Conservation (phyloP, 2,797 vertebrate species). For the Stomatorhinus walkeri region DNA sequence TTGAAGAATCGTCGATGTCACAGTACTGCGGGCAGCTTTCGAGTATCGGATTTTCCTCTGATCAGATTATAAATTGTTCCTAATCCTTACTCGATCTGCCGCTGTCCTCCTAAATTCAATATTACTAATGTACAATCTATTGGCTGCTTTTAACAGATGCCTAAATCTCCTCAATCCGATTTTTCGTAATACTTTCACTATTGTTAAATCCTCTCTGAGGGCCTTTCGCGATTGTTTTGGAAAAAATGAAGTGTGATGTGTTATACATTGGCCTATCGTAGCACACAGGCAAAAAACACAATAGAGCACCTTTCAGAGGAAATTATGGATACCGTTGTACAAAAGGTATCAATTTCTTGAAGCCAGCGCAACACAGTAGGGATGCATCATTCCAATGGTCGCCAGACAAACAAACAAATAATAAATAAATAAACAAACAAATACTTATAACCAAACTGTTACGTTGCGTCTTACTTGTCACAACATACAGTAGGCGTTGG, state of each 20-base stretch:
- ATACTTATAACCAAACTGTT: background rate
- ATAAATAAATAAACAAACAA: background rate
- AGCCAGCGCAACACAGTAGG: background rate
- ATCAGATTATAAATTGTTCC: conserved; percentile 60
- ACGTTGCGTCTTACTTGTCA: background rate
- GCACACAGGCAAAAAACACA: background rate
- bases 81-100: conserved; percentile 57
- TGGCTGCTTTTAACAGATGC: conserved; percentile 73
- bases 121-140: conserved; percentile 71
- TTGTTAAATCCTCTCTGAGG: conserved; percentile 54
- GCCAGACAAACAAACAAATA: background rate
- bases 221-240: conserved; percentile 47
- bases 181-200: conserved; percentile 59
- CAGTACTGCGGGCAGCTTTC: conserved; percentile 32
- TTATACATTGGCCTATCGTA: background rate
- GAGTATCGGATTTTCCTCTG: conserved; percentile 45
- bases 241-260: background rate
- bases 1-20: conserved; percentile 27
- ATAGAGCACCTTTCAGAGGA: background rate
- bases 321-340: conserved; percentile 14
- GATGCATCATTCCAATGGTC: background rate
- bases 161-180: conserved; percentile 56
- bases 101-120: conserved; percentile 55
- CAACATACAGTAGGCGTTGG: background rate
- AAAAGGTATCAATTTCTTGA: conserved; percentile 12